phyloP scores from a whole-genome alignment of 2,113 vertebrate genomes.

The Sphaerodactylus townsendi region DNA sequence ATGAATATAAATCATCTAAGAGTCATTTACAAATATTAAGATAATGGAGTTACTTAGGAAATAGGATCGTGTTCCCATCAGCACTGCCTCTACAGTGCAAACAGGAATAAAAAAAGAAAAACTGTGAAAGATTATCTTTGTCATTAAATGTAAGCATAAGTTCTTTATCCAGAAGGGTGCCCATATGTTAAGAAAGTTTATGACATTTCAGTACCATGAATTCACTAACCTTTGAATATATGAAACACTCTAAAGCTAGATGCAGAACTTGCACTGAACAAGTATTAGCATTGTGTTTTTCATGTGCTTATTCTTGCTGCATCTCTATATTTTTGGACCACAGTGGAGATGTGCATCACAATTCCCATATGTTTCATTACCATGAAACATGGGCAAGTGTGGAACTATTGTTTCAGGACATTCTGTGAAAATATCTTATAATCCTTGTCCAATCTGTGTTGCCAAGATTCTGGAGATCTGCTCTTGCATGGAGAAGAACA shows the following conservation, averaged over 20 bases:
- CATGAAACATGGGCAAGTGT: neutral
- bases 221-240: too few relatives aligned
- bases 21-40: neutral
- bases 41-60: neutral
- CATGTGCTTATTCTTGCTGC: too few relatives aligned
- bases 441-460: neutral
- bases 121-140: slow-evolving; percentile 31
- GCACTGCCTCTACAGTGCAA: neutral
- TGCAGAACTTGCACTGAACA: too few relatives aligned
- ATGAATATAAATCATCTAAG: neutral
- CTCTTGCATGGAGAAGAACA: neutral
- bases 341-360: too few relatives aligned
- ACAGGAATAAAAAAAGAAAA: slow-evolving; percentile 25
- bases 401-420: neutral
- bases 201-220: neutral
- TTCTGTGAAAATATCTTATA: neutral
- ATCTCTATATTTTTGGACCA: too few relatives aligned
- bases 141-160: slow-evolving; percentile 12
- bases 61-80: neutral
- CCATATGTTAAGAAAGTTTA: slow-evolving; percentile 20
- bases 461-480: neutral
- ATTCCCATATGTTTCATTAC: too few relatives aligned
- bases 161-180: slow-evolving; percentile 1
- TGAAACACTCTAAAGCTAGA: too few relatives aligned
- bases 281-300: too few relatives aligned